These are phyloP conservation scores for Orius insidiosus DNA, from an alignment of 1,140 invertebrate species.

Conservation along the genomic window DNA sequence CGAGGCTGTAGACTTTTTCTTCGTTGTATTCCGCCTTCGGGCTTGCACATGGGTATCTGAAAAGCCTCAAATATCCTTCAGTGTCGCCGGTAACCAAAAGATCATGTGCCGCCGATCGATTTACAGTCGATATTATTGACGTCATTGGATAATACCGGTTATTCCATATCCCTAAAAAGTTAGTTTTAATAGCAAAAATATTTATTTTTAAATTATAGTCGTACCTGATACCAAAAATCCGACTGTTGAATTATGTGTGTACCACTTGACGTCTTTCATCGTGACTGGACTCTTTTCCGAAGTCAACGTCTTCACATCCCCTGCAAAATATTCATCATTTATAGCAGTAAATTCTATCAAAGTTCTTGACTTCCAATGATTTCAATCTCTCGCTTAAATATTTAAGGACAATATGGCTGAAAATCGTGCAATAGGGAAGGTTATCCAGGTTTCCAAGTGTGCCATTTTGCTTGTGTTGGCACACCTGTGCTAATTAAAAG, in stretches of 20 bases:
- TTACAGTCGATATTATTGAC: conserved; percentile 59
- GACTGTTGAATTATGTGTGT: conserved; percentile 65
- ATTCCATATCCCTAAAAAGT: conserved; percentile 61
- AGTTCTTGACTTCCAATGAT: no score
- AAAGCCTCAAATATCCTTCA: conserved; percentile 77
- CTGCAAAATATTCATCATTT: conserved; percentile 36
- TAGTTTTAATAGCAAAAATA: neutral
- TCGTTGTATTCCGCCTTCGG: conserved; percentile 73
- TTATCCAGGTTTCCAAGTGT: no score
- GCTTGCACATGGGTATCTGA: conserved; percentile 68
- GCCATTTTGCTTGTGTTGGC: no score
- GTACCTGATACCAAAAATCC: conserved; percentile 68
- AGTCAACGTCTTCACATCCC: conserved; percentile 68
- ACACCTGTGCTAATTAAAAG: no score
- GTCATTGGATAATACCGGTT: conserved; percentile 71
- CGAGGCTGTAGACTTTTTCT: conserved; percentile 74
- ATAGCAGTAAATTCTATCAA: no score
- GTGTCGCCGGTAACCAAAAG: conserved; percentile 74
- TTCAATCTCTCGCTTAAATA: no score
- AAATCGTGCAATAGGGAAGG: no score
- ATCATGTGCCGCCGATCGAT: conserved; percentile 62
- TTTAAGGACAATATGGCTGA: no score
- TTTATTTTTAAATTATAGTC: conserved; percentile 15
- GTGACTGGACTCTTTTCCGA: conserved; percentile 67
- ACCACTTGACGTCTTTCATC: conserved; percentile 81